phyloP scores from a whole-genome alignment of 2,113 vertebrate species.

The Tenrec ecaudatus region DNA sequence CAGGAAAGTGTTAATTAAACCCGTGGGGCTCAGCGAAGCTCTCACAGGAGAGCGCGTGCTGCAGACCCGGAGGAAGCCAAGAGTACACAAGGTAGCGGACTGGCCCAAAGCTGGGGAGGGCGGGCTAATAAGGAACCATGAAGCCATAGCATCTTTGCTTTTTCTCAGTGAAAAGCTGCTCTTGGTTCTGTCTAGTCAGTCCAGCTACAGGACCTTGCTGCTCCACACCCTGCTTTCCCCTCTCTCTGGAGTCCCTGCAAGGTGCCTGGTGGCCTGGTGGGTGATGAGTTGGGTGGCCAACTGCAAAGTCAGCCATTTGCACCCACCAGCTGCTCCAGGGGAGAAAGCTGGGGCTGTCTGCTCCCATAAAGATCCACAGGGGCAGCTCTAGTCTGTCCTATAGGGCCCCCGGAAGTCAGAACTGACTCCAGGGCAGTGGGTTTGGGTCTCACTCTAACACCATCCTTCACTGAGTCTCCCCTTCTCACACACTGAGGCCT shows the following conservation, averaged over 20 bases:
- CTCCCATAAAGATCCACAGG: no score
- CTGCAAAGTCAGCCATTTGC: no score
- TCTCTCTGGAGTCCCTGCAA: not conserved
- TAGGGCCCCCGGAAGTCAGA: no score
- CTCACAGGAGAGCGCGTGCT: not conserved
- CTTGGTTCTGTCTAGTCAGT: slow-evolving; percentile 24
- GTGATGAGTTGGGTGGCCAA: no score
- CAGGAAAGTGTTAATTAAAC: slow-evolving; percentile 68
- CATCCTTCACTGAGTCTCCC: not conserved
- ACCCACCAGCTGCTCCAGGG: no score
- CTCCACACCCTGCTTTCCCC: no score
- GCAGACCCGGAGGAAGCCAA: not conserved
- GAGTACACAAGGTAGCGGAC: not conserved
- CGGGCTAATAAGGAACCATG: not conserved
- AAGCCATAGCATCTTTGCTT: not conserved
- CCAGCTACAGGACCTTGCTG: not conserved
- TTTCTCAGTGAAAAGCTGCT: not conserved
- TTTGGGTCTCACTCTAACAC: not conserved
- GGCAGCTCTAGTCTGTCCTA: no score
- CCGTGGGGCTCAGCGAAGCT: slow-evolving; percentile 7
- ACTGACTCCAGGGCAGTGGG: no score
- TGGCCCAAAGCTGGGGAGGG: not conserved
- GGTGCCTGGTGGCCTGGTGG: no score
- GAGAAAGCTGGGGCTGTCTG: no score
- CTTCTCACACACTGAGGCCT: not conserved